Percentiles rank a stretch among this genome's conserved stretches.
phyloP scores from a whole-genome alignment of 53 echinoderm and acorn worm genomes.

The Apostichopus leukothele region DNA sequence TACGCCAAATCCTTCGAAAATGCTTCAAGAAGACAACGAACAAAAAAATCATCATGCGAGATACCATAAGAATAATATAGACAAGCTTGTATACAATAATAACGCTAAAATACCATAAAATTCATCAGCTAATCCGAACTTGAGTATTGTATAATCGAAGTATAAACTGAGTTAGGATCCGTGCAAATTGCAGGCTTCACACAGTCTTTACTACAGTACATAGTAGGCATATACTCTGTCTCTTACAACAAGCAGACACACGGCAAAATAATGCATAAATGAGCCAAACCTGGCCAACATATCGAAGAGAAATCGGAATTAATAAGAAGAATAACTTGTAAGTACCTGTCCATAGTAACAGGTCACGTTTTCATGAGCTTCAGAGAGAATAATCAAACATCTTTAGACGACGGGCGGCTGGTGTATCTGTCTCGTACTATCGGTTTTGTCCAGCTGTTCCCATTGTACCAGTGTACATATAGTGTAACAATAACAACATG shows the following conservation, averaged over 20 bases:
- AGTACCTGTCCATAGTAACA: constrained; percentile 45
- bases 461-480: constrained; percentile 41
- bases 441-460: constrained; percentile 42
- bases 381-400: constrained; percentile 31
- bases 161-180: background rate
- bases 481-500: constrained; percentile 49
- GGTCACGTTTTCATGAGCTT: constrained; percentile 33
- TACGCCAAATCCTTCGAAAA: background rate
- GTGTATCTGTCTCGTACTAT: constrained; percentile 27
- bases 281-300: background rate
- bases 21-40: background rate
- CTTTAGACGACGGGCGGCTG: constrained; percentile 39
- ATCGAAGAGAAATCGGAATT: background rate
- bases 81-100: background rate
- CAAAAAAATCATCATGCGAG: background rate
- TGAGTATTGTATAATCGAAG: background rate
- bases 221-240: background rate
- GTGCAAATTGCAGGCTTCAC: background rate
- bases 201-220: background rate
- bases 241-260: background rate
- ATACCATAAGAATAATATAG: background rate
- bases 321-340: constrained; percentile 9
- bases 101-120: background rate
- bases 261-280: background rate
- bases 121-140: background rate